Percentiles rank a stretch among this genome's conserved stretches.
Conservation (phyloP, 2,797 vertebrate genomes). For the Emys orbicularis region DNA sequence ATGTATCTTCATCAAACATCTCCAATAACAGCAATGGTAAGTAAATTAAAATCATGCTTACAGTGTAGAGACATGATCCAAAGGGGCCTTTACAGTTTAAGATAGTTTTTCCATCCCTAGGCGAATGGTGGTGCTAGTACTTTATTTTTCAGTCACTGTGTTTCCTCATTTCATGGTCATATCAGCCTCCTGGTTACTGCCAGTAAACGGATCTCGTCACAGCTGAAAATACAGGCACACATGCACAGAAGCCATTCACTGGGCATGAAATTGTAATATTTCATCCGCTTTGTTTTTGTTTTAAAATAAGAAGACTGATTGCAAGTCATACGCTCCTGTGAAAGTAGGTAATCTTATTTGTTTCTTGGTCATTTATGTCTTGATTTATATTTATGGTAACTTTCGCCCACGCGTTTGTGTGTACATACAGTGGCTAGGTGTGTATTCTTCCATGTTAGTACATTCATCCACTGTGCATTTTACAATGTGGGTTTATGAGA, state of each 20-base stretch:
- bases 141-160: conserved; percentile 81
- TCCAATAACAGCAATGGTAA: conserved; percentile 10
- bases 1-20: conserved; percentile 39
- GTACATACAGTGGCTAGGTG: conserved; percentile 8
- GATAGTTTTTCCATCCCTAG: conserved; percentile 80
- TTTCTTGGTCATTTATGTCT: conserved; percentile 57
- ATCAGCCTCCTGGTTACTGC: conserved; percentile 80
- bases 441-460: conserved; percentile 30
- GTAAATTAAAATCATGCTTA: conserved; percentile 38
- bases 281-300: conserved; percentile 62
- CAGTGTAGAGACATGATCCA: conserved; percentile 25
- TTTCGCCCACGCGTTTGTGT: conserved; percentile 64
- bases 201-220: conserved; percentile 78
- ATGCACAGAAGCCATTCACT: conserved; percentile 78
- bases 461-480: conserved; percentile 35
- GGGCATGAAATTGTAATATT: conserved; percentile 74
- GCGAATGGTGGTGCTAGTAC: conserved; percentile 87
- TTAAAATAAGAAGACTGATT: conserved; percentile 76
- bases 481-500: conserved; percentile 61
- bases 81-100: conserved; percentile 42
- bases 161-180: conserved; percentile 84
- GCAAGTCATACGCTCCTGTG: conserved; percentile 73
- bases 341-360: conserved; percentile 77
- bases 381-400: conserved; percentile 64
- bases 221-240: conserved; percentile 84